Conservation (phyloP, 2,888 invertebrate species). For the Latheticus oryzae region DNA sequence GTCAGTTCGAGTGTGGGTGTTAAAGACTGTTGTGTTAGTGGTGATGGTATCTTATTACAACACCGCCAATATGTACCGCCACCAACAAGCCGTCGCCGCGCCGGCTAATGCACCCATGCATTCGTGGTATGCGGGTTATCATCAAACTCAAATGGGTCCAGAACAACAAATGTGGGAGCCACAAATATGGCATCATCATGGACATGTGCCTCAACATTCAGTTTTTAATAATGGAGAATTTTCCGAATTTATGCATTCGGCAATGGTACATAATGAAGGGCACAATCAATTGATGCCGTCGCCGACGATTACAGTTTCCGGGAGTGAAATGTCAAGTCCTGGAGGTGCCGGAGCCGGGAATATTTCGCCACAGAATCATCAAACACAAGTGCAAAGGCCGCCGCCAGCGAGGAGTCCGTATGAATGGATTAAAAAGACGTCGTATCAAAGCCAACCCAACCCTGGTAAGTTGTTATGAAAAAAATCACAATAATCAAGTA, state of each 20-base stretch:
- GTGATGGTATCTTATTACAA: conserved; percentile 81
- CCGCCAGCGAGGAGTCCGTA: conserved; percentile 83
- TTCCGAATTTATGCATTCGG: conserved; percentile 61
- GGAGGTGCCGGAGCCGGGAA: conserved; percentile 63
- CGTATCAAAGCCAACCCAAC: conserved; percentile 86
- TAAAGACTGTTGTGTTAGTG: conserved; percentile 3
- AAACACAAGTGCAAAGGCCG: conserved; percentile 65
- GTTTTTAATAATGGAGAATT: conserved; percentile 66
- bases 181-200: conserved; percentile 65
- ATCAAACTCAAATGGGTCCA: conserved; percentile 59
- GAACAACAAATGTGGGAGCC: conserved; percentile 63
- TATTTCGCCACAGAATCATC: conserved; percentile 61
- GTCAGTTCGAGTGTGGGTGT: conserved; percentile 16
- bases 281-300: conserved; percentile 66
- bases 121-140: conserved; percentile 68
- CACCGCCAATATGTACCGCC: conserved; percentile 71
- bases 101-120: conserved; percentile 56
- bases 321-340: conserved; percentile 74
- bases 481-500: no score
- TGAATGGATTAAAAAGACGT: conserved; percentile 93
- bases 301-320: conserved; percentile 70
- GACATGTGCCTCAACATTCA: conserved; percentile 56
- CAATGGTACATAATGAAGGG: conserved; percentile 56
- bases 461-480: conserved; percentile 73
- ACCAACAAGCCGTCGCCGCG: conserved; percentile 61